Percentiles rank a stretch among this genome's conserved stretches.
These are phyloP conservation scores for Plecotus auritus DNA, from an alignment of 2,113 vertebrate genomes.

Conservation along the genomic window DNA sequence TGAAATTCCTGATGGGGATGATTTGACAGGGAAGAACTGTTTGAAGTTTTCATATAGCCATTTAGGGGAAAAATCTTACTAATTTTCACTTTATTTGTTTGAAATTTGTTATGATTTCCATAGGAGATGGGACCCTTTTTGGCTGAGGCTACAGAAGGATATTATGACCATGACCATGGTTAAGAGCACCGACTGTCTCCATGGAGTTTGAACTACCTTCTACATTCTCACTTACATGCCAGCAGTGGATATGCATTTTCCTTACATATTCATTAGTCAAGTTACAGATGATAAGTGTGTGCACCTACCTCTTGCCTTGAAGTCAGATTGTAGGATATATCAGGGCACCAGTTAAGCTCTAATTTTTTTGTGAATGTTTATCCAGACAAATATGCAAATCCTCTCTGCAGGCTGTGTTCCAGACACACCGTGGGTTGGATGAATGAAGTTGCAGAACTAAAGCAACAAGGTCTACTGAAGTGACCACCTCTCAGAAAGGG, in stretches of 20 bases:
- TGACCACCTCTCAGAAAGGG: neutral
- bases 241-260: neutral
- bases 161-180: neutral
- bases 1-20: slow-evolving; percentile 6
- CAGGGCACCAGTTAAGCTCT: neutral
- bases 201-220: neutral
- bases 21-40: neutral
- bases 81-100: slow-evolving; percentile 31
- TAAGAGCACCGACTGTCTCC: neutral
- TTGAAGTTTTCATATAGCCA: slow-evolving; percentile 17
- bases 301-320: neutral
- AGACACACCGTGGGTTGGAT: no score
- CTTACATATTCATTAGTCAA: neutral
- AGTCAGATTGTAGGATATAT: neutral
- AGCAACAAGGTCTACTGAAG: neutral
- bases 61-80: slow-evolving; percentile 22
- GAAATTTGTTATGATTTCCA: slow-evolving; percentile 22
- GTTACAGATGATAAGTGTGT: neutral
- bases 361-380: neutral
- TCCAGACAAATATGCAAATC: neutral
- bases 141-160: neutral
- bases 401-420: neutral
- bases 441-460: neutral
- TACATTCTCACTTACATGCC: neutral
- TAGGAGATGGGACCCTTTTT: neutral